A percentile compares a stretch with the other conserved stretches of the same genome.
These are phyloP conservation scores for Poeciliopsis retropinna DNA, from an alignment of 2,113 vertebrate genomes.

Conservation along the genomic window DNA sequence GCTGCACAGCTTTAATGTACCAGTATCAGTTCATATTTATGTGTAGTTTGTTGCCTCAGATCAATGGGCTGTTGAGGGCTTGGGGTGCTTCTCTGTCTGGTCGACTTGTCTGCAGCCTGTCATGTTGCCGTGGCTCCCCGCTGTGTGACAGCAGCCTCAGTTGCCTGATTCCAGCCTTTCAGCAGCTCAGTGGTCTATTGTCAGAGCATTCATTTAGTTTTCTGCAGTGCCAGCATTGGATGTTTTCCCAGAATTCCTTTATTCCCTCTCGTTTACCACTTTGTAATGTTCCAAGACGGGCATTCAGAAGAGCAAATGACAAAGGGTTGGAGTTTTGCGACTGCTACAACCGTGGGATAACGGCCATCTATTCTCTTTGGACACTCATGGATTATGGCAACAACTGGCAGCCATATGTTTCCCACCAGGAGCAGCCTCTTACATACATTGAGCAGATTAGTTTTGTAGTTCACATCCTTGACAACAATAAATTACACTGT, in stretches of 20 bases:
- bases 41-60: conserved; percentile 13
- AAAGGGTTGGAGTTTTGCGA: conserved; percentile 56
- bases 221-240: conserved; percentile 59
- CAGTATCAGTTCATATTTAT: too few relatives aligned
- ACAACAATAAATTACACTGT: background rate
- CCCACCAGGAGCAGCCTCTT: conserved; percentile 8
- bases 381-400: conserved; percentile 13
- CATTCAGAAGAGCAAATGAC: conserved; percentile 50
- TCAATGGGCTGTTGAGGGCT: conserved; percentile 17
- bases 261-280: conserved; percentile 37
- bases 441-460: conserved; percentile 5
- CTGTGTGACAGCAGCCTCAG: conserved; percentile 34
- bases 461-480: conserved; percentile 1
- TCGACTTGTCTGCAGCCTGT: conserved; percentile 49
- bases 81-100: background rate
- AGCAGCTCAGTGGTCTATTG: conserved; percentile 55
- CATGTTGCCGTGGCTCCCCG: conserved; percentile 39
- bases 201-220: conserved; percentile 59
- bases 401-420: conserved; percentile 49
- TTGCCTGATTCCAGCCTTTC: conserved; percentile 48
- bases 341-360: conserved; percentile 42
- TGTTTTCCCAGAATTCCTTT: conserved; percentile 66
- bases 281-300: conserved; percentile 57
- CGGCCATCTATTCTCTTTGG: conserved; percentile 31
- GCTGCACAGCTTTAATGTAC: too few relatives aligned